phyloP scores from a whole-genome alignment of 2,888 invertebrate species.

The Anthrax anthrax region DNA sequence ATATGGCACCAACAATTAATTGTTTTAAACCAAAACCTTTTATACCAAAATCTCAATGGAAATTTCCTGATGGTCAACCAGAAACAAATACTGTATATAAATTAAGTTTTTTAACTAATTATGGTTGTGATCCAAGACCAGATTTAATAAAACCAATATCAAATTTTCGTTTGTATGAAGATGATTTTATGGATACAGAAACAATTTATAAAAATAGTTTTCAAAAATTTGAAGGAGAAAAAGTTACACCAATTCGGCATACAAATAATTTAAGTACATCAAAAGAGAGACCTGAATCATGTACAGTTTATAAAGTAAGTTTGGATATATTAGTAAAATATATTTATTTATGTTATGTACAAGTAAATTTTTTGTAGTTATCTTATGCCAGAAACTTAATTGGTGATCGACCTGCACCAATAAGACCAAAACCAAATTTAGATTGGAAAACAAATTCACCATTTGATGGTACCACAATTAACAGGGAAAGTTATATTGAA shows the following conservation, averaged over 20 bases:
- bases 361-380: neutral
- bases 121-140: slow-evolving; percentile 14
- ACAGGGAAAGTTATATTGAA: slow-evolving; percentile 55
- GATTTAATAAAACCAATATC: neutral
- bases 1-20: neutral
- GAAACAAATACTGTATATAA: slow-evolving; percentile 37
- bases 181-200: slow-evolving; percentile 15
- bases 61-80: slow-evolving; percentile 21
- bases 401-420: slow-evolving; percentile 21
- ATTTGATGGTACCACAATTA: slow-evolving; percentile 58
- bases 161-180: neutral
- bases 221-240: neutral
- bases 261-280: neutral
- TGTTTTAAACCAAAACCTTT: neutral
- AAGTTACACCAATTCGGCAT: neutral
- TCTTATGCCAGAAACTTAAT: neutral
- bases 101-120: slow-evolving; percentile 39
- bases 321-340: slow-evolving; percentile 11
- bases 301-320: slow-evolving; percentile 26
- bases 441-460: slow-evolving; percentile 42
- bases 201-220: slow-evolving; percentile 32
- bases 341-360: neutral
- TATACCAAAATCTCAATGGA: slow-evolving; percentile 13
- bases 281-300: slow-evolving; percentile 18
- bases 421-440: slow-evolving; percentile 47